Percentiles rank a stretch among this genome's conserved stretches.
Conservation (phyloP, 1,140 invertebrate genomes). For the Ips nitidus region DNA sequence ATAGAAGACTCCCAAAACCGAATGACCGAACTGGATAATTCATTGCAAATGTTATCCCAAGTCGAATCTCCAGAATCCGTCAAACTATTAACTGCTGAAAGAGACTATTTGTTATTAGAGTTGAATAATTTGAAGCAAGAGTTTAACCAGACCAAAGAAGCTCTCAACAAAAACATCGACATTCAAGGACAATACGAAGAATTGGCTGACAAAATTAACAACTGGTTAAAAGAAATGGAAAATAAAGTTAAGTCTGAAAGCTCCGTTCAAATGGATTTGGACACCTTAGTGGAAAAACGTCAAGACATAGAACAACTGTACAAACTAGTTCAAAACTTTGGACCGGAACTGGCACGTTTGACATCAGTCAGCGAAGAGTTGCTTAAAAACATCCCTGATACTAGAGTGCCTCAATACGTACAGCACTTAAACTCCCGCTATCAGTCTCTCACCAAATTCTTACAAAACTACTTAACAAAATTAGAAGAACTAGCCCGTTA, state of each 20-base stretch:
- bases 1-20: constrained; percentile 68
- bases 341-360: constrained; percentile 58
- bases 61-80: constrained; percentile 70
- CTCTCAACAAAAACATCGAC: constrained; percentile 71
- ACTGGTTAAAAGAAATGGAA: constrained; percentile 88
- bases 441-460: constrained; percentile 72
- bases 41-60: constrained; percentile 65
- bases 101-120: constrained; percentile 66
- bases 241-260: constrained; percentile 74
- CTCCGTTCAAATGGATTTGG: constrained; percentile 67
- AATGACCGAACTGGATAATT: constrained; percentile 67
- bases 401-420: constrained; percentile 76
- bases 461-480: constrained; percentile 67
- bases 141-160: constrained; percentile 67
- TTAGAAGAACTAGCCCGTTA: constrained; percentile 67
- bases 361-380: constrained; percentile 71
- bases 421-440: constrained; percentile 76
- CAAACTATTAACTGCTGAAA: constrained; percentile 63
- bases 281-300: constrained; percentile 72
- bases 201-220: constrained; percentile 71
- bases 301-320: constrained; percentile 66
- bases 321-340: constrained; percentile 64
- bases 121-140: constrained; percentile 68
- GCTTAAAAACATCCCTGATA: constrained; percentile 75
- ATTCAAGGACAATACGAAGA: constrained; percentile 81